Evolutionary conservation across 2,888 invertebrate genomes (phyloP).

Genomic region (Baccha elongata): DNA sequence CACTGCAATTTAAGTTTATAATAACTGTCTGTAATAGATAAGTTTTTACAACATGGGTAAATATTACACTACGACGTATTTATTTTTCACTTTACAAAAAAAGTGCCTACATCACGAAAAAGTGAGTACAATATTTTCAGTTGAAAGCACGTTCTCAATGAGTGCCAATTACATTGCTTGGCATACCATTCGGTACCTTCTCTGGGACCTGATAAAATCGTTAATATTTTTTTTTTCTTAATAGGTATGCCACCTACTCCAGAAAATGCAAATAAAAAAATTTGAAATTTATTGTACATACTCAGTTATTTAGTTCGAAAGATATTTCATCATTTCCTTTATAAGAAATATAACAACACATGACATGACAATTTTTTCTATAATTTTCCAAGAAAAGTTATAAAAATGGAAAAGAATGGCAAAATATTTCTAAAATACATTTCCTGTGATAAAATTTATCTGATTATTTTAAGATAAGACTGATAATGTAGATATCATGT

Average conservation of each 20-base stretch:
- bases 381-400: not conserved
- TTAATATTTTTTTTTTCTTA: not conserved
- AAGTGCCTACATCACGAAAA: too few species aligned
- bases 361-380: not conserved
- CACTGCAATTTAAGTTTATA: too few species aligned
- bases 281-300: not conserved
- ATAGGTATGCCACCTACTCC: too few species aligned
- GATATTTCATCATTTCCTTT: constrained; percentile 29
- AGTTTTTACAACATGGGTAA: too few species aligned
- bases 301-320: constrained; percentile 2
- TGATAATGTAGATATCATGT: too few species aligned
- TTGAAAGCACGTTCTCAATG: constrained; percentile 12
- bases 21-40: too few species aligned
- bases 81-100: too few species aligned
- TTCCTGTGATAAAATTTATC: too few species aligned
- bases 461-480: too few species aligned
- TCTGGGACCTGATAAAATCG: not conserved
- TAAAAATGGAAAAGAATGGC: not conserved
- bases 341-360: not conserved
- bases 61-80: too few species aligned
- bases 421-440: not conserved
- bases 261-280: constrained; percentile 3
- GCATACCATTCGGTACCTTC: not conserved
- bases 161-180: not conserved
- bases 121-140: too few species aligned